Base-by-base conservation (phyloP, 2,113 vertebrate species). In the Haplotaxodon microlepis region DNA sequence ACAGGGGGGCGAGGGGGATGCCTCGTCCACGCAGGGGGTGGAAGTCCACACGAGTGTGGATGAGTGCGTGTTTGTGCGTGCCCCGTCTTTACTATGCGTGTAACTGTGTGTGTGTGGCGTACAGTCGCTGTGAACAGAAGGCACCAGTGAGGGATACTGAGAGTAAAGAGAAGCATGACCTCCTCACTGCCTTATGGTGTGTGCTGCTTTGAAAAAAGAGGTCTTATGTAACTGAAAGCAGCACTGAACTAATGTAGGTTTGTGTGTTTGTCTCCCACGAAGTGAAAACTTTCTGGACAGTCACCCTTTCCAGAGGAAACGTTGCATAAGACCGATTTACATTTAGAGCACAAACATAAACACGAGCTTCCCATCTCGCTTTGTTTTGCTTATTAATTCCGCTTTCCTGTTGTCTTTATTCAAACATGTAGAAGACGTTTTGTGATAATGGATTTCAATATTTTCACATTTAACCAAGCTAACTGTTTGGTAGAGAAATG, bases 101-200 rank as follows among this genome's bases (percentile, higher is more conserved):
- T 63, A 78, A 78, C 73, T 5, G 9, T 88, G 42, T 82, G 36
- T 81, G 88, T 42, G 40, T 51, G 66, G 79, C 29, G 2, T 81
- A 88, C 76, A 63, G 63, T 86, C n/a, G 2, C 84, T 86, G 85
- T 84, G 92, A 95, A 94, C 94, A 95, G 94, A 95, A 93, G 94
- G 94, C 89, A 90, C 79, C 87, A 91, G 84, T 50, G 85, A 94
- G 87, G 90, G 85, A 89, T 83, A 91, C 86, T 84, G 88, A 84
- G 90, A 36, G 82, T 81, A 85, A 89, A 92, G 40, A 87, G 86
- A 86, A 86, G 86, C 86, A 86, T 86, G 92, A 91, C 93, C 91
- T 93, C 88, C 90, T 31, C 45, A 6, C 84, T 80, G 89, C 89
- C 91, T 92, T 90, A 90, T 92, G 90, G 87, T 89, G 90, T 88